Percentiles rank a stretch among this genome's conserved stretches.
Conservation (phyloP, 2,888 invertebrate genomes). For the Drosophila merina region DNA sequence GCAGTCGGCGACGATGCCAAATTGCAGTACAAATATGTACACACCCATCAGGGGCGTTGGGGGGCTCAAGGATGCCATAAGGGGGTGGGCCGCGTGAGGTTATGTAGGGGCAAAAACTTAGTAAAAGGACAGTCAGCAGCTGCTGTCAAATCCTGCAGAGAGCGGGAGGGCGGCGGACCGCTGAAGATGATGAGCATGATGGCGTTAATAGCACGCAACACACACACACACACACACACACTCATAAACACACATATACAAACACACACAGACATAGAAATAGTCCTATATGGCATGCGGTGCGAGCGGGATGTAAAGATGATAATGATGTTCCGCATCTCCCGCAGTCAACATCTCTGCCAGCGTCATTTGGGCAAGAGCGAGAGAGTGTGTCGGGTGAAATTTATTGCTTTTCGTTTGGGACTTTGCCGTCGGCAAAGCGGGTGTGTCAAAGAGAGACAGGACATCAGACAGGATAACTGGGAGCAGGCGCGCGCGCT, state of each 20-base stretch:
- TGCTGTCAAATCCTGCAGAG: conserved; percentile 31
- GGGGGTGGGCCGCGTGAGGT: conserved; percentile 17
- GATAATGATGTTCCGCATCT: conserved; percentile 62
- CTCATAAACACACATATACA: conserved; percentile 6
- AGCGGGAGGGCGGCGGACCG: neutral
- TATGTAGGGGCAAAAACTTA: conserved; percentile 66
- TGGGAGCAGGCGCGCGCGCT: conserved; percentile 27
- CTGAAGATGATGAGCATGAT: conserved; percentile 45
- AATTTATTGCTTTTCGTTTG: conserved; percentile 21
- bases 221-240: conserved; percentile 25
- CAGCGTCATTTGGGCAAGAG: conserved; percentile 69
- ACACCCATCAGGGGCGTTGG: conserved; percentile 30
- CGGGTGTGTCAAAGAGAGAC: conserved; percentile 37
- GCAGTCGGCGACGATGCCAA: conserved; percentile 69
- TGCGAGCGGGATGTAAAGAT: conserved; percentile 46
- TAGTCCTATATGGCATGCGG: conserved; percentile 52
- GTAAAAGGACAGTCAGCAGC: conserved; percentile 74
- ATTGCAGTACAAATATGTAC: conserved; percentile 82
- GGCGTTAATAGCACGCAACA: conserved; percentile 45
- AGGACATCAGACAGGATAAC: conserved; percentile 13
- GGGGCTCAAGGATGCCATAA: conserved; percentile 3
- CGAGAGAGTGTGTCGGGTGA: conserved; percentile 56
- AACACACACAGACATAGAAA: conserved; percentile 1
- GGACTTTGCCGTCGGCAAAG: conserved; percentile 64
- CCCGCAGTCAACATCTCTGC: conserved; percentile 5